phyloP scores from a whole-genome alignment of 2,888 invertebrate species.

The Hypercompe scribonia region DNA sequence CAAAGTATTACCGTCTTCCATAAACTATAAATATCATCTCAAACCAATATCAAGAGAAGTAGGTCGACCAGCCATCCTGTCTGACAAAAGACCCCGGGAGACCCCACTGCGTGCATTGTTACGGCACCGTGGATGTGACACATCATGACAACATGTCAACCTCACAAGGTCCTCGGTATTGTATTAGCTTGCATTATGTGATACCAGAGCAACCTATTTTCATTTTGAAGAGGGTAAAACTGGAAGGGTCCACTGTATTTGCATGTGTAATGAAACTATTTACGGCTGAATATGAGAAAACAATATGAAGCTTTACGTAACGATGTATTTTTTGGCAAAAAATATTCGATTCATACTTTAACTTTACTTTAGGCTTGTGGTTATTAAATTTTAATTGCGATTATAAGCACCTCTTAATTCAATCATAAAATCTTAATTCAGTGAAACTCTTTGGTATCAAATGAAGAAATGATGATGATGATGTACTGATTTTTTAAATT shows the following conservation, averaged over 20 bases:
- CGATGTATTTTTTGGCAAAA: neutral
- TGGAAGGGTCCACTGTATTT: neutral
- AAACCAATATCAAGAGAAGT: constrained; percentile 44
- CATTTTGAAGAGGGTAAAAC: constrained; percentile 6
- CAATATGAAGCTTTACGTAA: neutral
- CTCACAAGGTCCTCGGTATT: constrained; percentile 3
- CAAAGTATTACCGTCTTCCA: constrained; percentile 1
- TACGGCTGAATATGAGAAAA: neutral
- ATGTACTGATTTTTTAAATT: no score
- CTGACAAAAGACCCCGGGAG: constrained; percentile 38
- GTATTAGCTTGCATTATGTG: constrained; percentile 13
- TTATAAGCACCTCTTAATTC: neutral
- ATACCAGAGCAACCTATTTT: constrained; percentile 7
- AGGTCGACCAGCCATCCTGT: constrained; percentile 33
- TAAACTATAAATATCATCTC: constrained; percentile 31
- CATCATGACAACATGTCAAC: constrained; percentile 35
- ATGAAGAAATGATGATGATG: no score
- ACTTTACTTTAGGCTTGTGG: neutral
- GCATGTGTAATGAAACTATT: neutral
- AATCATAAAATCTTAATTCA: neutral
- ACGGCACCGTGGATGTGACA: constrained; percentile 29
- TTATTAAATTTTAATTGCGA: neutral
- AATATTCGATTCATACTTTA: no score
- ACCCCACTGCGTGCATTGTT: constrained; percentile 31
- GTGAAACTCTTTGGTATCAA: neutral